Evolutionary conservation across 2,888 invertebrate genomes (phyloP), one percentile per base, ranked within the genome.

Genomic region (Microctonus hyperodae): DNA sequence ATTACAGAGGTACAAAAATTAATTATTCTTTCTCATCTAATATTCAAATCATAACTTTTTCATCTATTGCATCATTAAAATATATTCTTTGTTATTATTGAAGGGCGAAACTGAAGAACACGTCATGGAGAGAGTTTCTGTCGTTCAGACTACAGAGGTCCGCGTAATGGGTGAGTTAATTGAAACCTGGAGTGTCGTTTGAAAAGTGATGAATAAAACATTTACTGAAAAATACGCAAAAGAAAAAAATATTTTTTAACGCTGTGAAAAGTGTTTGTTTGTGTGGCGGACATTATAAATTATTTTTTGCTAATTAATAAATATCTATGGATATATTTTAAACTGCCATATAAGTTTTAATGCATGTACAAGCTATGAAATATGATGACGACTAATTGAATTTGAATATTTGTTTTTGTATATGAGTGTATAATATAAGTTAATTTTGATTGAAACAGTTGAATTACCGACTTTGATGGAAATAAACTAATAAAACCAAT

Each of bases 1-100:
- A 88, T 89, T 57, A 85, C 86, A 69, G 89, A 90, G 88, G 91
- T 92, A 78, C 61, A 57, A 16, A 9, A 64, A 58, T 37, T 10
- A 31, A 60, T 48, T 22, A 28, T 59, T 44, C 16, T 55, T 11
- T 1, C 10, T 10, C 20, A 1, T 64, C 16, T 6, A 13, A 11
- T 7, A 31, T 22, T 55, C 0, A 33, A 56, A 56, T 23, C 1
- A 40, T 3, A 44, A 37, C 20, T 64, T 11, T 10, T 33, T 20
- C n/a, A 11, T 31, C 40, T 6, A 28, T 33, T n/a, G n/a, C n/a
- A n/a, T n/a, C n/a, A 53, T 40, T 16, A 16, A 22, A 11, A 28
- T 9, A 60, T 56, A 59, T 58, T 66, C 48, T 53, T 72, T 48
- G 64, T 16, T 65, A 51, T 35, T 65, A 2, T 73, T 60, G 20